Conservation (phyloP, 2,888 invertebrate genomes). For the Pseudococcus longispinus region DNA sequence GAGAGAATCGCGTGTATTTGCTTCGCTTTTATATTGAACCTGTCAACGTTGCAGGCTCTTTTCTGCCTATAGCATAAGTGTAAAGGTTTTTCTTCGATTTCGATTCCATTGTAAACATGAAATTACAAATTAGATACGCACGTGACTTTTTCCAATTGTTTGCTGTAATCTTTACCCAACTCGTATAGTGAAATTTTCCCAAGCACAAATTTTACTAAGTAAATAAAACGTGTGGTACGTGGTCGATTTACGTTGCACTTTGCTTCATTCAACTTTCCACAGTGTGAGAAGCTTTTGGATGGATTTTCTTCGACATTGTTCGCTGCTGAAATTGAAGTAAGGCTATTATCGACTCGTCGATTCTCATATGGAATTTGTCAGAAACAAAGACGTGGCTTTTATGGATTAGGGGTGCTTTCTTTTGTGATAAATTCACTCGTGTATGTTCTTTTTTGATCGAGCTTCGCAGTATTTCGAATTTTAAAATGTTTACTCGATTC, state of each 20-base stretch:
- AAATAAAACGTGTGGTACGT: not conserved
- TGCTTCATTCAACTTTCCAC: not conserved
- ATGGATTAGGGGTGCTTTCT: no score
- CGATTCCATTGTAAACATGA: not conserved
- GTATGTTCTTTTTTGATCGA: no score
- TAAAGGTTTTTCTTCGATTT: not conserved
- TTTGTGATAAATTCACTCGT: no score
- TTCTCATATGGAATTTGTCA: no score
- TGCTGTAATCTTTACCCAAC: not conserved
- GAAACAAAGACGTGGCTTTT: no score
- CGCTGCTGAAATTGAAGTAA: no score
- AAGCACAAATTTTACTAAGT: not conserved
- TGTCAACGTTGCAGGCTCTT: not conserved
- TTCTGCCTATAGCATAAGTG: not conserved
- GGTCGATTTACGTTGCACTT: not conserved
- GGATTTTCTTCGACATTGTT: no score
- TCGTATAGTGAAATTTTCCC: not conserved
- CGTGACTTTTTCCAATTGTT: slow-evolving; percentile 13
- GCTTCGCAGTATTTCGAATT: no score
- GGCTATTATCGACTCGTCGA: no score
- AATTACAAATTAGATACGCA: slow-evolving; percentile 16
- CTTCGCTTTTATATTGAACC: not conserved
- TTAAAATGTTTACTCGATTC: no score
- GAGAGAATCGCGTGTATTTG: not conserved
- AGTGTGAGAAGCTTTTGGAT: not conserved